Conservation (phyloP, 1,140 invertebrate genomes). For the Drosophila varians region DNA sequence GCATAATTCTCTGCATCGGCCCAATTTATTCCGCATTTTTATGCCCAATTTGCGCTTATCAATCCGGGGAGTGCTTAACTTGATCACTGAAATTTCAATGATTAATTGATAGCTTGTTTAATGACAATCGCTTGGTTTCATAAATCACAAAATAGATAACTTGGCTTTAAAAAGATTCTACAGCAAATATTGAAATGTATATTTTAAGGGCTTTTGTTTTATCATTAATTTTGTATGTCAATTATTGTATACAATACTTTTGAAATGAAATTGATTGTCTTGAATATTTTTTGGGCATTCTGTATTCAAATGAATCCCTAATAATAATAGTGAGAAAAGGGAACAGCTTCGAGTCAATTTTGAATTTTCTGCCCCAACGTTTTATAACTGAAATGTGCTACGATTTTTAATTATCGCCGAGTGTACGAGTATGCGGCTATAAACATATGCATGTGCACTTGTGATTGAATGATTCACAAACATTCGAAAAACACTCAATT, state of each 20-base stretch:
- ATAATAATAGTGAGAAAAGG: no score
- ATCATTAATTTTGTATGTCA: no score
- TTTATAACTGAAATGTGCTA: constrained; percentile 34
- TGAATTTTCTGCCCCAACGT: neutral
- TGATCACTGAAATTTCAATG: neutral
- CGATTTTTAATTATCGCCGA: constrained; percentile 29
- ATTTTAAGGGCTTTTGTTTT: no score
- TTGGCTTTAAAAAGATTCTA: no score
- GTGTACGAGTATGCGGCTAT: neutral
- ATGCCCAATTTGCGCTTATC: constrained; percentile 56
- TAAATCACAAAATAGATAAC: neutral
- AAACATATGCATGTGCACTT: constrained; percentile 31
- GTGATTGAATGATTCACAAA: constrained; percentile 36
- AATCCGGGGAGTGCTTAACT: constrained; percentile 37
- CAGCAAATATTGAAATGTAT: no score
- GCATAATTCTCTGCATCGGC: constrained; percentile 48
- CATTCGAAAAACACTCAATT: constrained; percentile 15
- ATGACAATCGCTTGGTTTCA: neutral
- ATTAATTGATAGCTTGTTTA: constrained; percentile 49
- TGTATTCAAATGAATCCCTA: no score
- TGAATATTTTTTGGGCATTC: no score
- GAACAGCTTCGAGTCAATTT: no score
- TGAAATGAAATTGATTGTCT: no score
- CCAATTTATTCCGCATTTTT: constrained; percentile 44
- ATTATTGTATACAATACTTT: no score